These are phyloP conservation scores for Drosophila bifasciata DNA, from an alignment of 1,140 invertebrate genomes.

Conservation along the genomic window DNA sequence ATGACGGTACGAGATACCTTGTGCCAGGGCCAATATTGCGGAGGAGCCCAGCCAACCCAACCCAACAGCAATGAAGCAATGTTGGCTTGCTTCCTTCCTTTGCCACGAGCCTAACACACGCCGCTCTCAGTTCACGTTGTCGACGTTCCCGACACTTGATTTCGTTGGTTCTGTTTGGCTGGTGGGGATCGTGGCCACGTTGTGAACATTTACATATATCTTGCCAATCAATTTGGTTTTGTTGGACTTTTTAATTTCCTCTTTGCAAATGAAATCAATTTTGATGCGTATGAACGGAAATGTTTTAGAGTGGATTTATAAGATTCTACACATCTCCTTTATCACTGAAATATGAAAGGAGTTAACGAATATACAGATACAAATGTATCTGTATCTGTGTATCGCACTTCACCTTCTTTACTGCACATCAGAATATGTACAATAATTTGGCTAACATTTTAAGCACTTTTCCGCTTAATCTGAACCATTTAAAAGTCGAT, in stretches of 20 bases:
- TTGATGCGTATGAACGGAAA: conserved; percentile 55
- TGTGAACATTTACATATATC: conserved; percentile 80
- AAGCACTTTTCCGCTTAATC: no score
- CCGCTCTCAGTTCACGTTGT: conserved; percentile 44
- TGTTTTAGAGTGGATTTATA: no score
- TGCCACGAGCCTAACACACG: conserved; percentile 84
- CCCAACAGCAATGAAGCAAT: no score
- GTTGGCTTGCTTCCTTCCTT: conserved; percentile 38
- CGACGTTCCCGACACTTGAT: conserved; percentile 71
- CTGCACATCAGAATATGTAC: no score
- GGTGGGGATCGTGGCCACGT: conserved; percentile 51
- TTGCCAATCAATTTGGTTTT: conserved; percentile 80
- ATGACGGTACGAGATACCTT: conserved; percentile 19
- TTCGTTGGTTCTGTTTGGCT: conserved; percentile 27
- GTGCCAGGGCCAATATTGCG: not conserved
- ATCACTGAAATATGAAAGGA: not conserved
- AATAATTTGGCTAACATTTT: no score
- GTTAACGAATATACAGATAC: no score
- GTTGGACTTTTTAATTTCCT: conserved; percentile 82
- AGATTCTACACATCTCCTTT: conserved; percentile 6
- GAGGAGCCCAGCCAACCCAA: no score
- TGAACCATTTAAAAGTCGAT: no score
- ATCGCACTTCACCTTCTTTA: no score
- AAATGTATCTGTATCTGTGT: not conserved
- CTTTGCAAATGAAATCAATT: conserved; percentile 80